Evolutionary conservation across 1,140 invertebrate species (phyloP).

Genomic region (Drosophila sturtevanti): DNA sequence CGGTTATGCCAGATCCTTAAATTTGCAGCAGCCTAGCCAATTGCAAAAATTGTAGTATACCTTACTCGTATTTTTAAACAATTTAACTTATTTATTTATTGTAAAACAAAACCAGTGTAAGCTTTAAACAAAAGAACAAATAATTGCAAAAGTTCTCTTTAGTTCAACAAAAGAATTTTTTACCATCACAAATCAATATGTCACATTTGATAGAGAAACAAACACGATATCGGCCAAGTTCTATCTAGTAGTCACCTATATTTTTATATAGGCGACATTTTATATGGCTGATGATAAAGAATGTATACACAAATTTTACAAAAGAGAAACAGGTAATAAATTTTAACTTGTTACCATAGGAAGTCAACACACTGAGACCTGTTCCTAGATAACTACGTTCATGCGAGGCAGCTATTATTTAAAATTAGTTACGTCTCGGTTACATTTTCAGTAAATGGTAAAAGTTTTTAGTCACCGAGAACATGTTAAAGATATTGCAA

Average conservation of each 20-base stretch:
- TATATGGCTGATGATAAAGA: neutral
- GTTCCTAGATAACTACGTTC: too few species aligned
- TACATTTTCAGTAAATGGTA: too few species aligned
- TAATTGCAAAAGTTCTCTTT: neutral
- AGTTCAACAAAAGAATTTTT: neutral
- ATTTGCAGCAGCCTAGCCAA: conserved; percentile 65
- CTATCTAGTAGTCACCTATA: too few species aligned
- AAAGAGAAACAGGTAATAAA: too few species aligned
- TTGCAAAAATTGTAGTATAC: conserved; percentile 39
- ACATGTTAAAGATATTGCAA: neutral
- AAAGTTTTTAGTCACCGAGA: neutral
- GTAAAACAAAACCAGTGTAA: conserved; percentile 2
- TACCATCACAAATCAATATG: neutral
- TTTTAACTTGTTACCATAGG: too few species aligned
- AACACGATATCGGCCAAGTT: neutral
- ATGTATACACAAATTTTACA: too few species aligned
- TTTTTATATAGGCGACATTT: neutral
- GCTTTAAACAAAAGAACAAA: conserved; percentile 6
- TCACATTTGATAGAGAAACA: neutral
- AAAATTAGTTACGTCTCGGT: too few species aligned
- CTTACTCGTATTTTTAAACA: conserved; percentile 24
- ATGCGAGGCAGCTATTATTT: too few species aligned
- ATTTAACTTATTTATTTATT: conserved; percentile 56
- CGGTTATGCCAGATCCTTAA: conserved; percentile 83
- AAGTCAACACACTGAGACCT: too few species aligned